A percentile compares a stretch with the other conserved stretches of the same genome.
Conservation (phyloP, 2,888 invertebrate species). For the Urechis unicinctus region DNA sequence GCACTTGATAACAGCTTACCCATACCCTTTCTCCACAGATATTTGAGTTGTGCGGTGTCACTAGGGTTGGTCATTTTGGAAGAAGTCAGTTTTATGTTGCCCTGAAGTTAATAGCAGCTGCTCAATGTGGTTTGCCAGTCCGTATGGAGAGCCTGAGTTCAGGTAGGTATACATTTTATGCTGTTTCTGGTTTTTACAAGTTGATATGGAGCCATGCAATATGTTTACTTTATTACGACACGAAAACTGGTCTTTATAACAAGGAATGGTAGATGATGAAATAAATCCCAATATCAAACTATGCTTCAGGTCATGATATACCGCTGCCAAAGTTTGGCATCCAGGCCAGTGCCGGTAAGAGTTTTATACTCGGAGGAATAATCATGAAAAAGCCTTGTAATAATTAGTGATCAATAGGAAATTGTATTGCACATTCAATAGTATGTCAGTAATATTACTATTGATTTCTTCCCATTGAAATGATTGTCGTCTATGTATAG, state of each 20-base stretch:
- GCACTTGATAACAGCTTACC: no score
- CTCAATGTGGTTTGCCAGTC: constrained; percentile 48
- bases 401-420: no score
- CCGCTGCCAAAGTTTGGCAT: constrained; percentile 2
- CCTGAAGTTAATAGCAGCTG: constrained; percentile 50
- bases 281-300: not conserved
- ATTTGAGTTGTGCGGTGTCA: constrained; percentile 50
- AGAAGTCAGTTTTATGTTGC: constrained; percentile 52
- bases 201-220: no score
- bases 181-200: not conserved
- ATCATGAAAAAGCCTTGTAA: no score
- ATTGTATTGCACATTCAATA: no score
- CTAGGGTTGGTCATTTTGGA: constrained; percentile 51
- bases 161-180: constrained; percentile 28
- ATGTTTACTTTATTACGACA: no score
- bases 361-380: no score
- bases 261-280: no score
- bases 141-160: constrained; percentile 42
- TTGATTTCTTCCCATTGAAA: no score
- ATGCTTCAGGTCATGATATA: not conserved
- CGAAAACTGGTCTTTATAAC: no score
- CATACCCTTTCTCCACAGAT: constrained; percentile 41
- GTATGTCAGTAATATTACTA: no score
- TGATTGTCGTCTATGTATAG: no score
- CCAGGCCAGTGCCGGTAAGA: constrained; percentile 1